These are phyloP conservation scores for Elaeidobius kamerunicus DNA, from an alignment of 2,888 invertebrate genomes.

Conservation along the genomic window DNA sequence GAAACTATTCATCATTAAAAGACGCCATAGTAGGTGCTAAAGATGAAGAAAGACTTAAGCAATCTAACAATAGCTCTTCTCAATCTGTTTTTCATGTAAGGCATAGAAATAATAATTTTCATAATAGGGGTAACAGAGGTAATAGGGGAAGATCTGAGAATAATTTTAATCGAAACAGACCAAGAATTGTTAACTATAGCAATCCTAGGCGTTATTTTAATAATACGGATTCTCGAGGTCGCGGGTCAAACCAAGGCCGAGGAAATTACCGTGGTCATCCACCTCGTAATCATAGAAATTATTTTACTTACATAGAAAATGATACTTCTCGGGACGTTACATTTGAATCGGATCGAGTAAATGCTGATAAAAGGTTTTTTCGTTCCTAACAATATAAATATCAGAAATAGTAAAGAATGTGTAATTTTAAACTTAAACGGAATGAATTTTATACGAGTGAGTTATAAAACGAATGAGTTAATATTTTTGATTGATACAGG, in stretches of 20 bases:
- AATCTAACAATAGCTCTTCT: background rate
- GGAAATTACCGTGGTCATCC: too few species aligned
- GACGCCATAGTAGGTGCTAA: slow-evolving; percentile 12
- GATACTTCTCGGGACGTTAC: too few species aligned
- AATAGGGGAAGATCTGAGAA: background rate
- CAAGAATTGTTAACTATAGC: background rate
- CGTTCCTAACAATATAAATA: too few species aligned
- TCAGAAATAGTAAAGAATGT: background rate
- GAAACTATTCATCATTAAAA: slow-evolving; percentile 6
- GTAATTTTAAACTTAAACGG: background rate
- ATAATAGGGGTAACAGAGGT: background rate
- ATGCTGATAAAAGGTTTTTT: too few species aligned
- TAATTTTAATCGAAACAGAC: background rate
- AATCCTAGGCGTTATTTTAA: background rate
- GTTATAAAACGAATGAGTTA: background rate
- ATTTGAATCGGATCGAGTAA: too few species aligned
- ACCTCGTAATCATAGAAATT: background rate
- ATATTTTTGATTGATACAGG: slow-evolving; percentile 1
- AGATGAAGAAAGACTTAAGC: slow-evolving; percentile 3
- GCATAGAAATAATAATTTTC: background rate
- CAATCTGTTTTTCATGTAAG: background rate
- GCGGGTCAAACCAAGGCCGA: too few species aligned
- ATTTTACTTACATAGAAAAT: background rate
- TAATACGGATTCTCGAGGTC: too few species aligned
- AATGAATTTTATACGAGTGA: background rate